Conservation (phyloP, 2,797 vertebrate genomes). For the Lemur catta region DNA sequence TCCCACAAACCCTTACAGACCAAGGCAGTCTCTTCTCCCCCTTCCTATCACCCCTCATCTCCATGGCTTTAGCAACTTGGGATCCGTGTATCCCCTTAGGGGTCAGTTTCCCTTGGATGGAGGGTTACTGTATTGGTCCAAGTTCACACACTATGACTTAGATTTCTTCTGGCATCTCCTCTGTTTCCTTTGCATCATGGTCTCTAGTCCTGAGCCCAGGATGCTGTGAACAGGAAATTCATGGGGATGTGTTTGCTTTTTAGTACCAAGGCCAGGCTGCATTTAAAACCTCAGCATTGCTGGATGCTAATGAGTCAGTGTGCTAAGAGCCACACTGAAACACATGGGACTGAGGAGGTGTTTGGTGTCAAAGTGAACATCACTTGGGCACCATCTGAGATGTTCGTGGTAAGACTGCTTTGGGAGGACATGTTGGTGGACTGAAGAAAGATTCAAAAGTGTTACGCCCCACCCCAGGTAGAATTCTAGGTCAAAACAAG, state of each 20-base stretch:
- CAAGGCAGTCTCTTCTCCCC: not conserved
- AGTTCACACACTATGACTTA: not conserved
- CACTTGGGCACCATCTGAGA: not conserved
- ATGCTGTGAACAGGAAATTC: not conserved
- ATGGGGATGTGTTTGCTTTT: not conserved
- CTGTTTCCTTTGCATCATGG: not conserved
- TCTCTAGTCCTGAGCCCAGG: not conserved
- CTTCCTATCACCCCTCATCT: not conserved
- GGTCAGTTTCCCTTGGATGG: not conserved
- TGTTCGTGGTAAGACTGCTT: not conserved
- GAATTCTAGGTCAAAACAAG: not conserved
- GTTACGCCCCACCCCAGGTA: not conserved
- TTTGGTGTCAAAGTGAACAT: not conserved
- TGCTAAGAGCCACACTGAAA: not conserved
- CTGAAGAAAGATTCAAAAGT: not conserved
- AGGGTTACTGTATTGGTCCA: not conserved
- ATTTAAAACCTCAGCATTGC: slow-evolving; percentile 5
- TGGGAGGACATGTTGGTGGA: not conserved
- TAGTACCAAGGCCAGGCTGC: not conserved
- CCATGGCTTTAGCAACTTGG: not conserved
- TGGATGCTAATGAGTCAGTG: not conserved
- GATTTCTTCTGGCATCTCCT: not conserved
- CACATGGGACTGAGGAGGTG: not conserved
- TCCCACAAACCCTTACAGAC: not conserved
- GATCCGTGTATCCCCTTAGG: not conserved